Evolutionary conservation across 1,140 invertebrate species (phyloP).

Genomic region (Philopotamus ludificatus): DNA sequence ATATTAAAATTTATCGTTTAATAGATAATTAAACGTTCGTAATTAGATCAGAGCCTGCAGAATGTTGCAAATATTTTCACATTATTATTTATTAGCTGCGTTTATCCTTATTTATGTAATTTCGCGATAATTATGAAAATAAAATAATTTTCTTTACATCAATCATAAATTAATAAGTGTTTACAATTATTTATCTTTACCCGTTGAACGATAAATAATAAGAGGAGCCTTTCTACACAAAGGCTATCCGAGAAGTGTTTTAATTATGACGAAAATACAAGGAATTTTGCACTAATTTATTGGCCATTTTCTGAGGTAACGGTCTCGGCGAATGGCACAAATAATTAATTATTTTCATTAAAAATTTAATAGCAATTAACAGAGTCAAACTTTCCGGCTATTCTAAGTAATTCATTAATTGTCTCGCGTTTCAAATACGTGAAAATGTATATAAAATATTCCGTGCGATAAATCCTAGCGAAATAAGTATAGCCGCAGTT

Average conservation of each 20-base stretch:
- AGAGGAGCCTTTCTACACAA: slow-evolving; percentile 18
- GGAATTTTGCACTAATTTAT: slow-evolving; percentile 19
- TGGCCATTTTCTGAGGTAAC: slow-evolving; percentile 18
- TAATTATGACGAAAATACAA: slow-evolving; percentile 24
- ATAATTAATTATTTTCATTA: slow-evolving; percentile 24
- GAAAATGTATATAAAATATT: too few relatives aligned
- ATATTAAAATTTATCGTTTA: too few relatives aligned
- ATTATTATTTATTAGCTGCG: too few relatives aligned
- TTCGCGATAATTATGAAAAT: background rate
- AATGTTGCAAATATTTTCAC: too few relatives aligned
- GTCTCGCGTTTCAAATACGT: too few relatives aligned
- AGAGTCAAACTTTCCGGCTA: too few relatives aligned
- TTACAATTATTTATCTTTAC: background rate
- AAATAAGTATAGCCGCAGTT: too few relatives aligned
- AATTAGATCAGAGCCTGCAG: too few relatives aligned
- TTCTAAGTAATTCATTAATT: too few relatives aligned
- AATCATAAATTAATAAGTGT: background rate
- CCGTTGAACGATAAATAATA: too few relatives aligned
- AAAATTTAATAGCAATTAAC: slow-evolving; percentile 22
- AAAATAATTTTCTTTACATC: background rate
- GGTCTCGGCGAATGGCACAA: slow-evolving; percentile 15
- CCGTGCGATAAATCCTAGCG: too few relatives aligned
- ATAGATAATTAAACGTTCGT: too few relatives aligned
- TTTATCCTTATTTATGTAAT: background rate
- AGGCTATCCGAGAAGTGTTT: slow-evolving; percentile 17